phyloP scores from a whole-genome alignment of 2,888 invertebrate species.

The Pomacea canaliculata region DNA sequence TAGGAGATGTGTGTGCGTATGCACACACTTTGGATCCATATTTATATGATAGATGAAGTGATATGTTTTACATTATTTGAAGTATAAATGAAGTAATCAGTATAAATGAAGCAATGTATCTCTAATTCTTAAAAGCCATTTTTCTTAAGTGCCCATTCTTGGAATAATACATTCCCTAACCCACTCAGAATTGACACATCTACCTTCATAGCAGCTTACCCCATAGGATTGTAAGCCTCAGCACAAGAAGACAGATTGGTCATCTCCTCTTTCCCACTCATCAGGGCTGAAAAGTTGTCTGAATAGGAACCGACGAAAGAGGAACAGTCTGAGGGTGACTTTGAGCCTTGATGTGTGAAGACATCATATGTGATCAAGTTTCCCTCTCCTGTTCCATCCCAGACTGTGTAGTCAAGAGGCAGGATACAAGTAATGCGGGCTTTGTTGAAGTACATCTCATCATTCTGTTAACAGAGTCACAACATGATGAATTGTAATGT shows the following conservation, averaged over 20 bases:
- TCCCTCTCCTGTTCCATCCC: constrained; percentile 73
- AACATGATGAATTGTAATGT: not conserved
- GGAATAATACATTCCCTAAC: not conserved
- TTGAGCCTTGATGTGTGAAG: constrained; percentile 39
- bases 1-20: no score
- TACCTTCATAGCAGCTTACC: constrained; percentile 22
- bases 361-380: constrained; percentile 68
- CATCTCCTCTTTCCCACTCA: constrained; percentile 1
- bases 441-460: constrained; percentile 66
- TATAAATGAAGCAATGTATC: no score
- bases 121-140: no score
- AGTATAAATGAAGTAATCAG: no score
- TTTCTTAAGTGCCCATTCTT: no score
- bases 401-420: constrained; percentile 67
- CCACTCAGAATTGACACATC: not conserved
- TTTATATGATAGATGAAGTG: no score
- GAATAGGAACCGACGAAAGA: constrained; percentile 41
- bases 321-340: constrained; percentile 51
- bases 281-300: constrained; percentile 26
- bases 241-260: not conserved
- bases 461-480: constrained; percentile 53
- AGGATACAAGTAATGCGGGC: constrained; percentile 70
- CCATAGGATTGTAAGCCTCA: constrained; percentile 17
- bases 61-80: no score
- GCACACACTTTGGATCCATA: no score